Evolutionary conservation across 2,888 invertebrate species (phyloP).

Genomic region (Hanleya hanleyi): DNA sequence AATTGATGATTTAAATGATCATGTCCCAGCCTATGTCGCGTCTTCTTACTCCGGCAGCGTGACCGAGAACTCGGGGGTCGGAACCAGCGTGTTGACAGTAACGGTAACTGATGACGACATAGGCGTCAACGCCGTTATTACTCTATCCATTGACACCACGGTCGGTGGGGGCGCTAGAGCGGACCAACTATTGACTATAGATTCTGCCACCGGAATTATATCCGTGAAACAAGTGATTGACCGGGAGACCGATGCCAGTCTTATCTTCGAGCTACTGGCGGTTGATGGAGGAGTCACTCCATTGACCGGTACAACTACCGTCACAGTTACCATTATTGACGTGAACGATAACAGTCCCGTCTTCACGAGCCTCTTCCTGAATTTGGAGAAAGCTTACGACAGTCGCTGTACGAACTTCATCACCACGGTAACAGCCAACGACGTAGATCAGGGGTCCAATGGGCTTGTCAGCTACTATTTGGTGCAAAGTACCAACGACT

Average conservation of each 20-base stretch:
- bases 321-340: conserved; percentile 51
- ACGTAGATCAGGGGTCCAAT: conserved; percentile 57
- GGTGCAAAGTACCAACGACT: conserved; percentile 39
- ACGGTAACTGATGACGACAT: conserved; percentile 47
- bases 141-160: conserved; percentile 47
- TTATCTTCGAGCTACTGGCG: conserved; percentile 80
- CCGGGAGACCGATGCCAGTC: conserved; percentile 46
- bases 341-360: conserved; percentile 58
- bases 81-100: conserved; percentile 48
- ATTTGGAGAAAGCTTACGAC: conserved; percentile 56
- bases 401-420: conserved; percentile 49
- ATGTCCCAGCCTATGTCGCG: conserved; percentile 50
- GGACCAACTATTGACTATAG: conserved; percentile 38
- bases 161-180: conserved; percentile 40
- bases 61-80: conserved; percentile 46
- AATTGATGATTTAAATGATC: conserved; percentile 61
- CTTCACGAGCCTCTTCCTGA: conserved; percentile 52
- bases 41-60: conserved; percentile 42
- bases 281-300: conserved; percentile 91
- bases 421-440: conserved; percentile 54
- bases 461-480: conserved; percentile 47
- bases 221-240: conserved; percentile 48
- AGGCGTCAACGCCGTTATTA: conserved; percentile 49
- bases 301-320: conserved; percentile 87
- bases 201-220: conserved; percentile 42